A percentile compares a stretch with the other conserved stretches of the same genome.
phyloP scores from a whole-genome alignment of 1,140 invertebrate genomes.

The Ceratina japonica region DNA sequence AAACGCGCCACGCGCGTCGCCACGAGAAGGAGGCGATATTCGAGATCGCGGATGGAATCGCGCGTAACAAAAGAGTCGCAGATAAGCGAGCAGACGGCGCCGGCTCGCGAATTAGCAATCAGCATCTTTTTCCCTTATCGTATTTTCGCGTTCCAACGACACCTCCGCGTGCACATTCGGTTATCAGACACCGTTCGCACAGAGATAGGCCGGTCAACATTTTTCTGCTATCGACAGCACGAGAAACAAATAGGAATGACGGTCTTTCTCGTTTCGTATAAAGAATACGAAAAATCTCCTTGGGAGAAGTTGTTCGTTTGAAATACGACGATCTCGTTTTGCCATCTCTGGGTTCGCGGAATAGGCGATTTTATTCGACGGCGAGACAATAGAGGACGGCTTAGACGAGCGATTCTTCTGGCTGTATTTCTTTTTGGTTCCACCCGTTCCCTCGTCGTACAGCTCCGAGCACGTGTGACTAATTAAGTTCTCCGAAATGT shows the following conservation, averaged over 20 bases:
- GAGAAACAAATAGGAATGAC: neutral
- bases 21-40: neutral
- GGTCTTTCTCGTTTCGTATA: no score
- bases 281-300: neutral
- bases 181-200: conserved; percentile 28
- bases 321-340: neutral
- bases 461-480: conserved; percentile 17
- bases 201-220: neutral
- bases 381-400: conserved; percentile 10
- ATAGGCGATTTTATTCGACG: conserved; percentile 3
- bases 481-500: conserved; percentile 40
- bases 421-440: neutral
- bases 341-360: neutral
- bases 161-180: conserved; percentile 34
- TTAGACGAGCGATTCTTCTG: conserved; percentile 38
- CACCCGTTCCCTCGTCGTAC: neutral
- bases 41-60: conserved; percentile 12
- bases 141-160: conserved; percentile 1
- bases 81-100: conserved; percentile 43
- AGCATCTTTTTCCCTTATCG: conserved; percentile 43
- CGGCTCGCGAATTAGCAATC: conserved; percentile 36
- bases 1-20: neutral
- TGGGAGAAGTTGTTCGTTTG: neutral
- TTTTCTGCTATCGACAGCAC: conserved; percentile 38
- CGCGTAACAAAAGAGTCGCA: conserved; percentile 26